A percentile compares a stretch with the other conserved stretches of the same genome.
Conservation (phyloP, 2,797 vertebrate species). For the Pipistrellus kuhlii region DNA sequence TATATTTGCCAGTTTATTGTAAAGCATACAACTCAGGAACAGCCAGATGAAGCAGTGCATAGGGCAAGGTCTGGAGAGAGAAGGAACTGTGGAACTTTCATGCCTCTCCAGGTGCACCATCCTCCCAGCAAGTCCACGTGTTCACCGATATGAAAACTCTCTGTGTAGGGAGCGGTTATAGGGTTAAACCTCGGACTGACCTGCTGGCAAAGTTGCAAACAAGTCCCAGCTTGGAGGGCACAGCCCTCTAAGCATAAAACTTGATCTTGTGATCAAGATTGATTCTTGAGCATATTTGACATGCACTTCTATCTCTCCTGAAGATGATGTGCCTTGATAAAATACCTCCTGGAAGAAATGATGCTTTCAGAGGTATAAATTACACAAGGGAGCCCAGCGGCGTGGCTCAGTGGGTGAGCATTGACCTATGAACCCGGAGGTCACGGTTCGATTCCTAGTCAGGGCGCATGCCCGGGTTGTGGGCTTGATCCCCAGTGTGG, state of each 20-base stretch:
- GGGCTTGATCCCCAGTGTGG: too few species aligned
- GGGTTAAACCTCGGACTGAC: too few species aligned
- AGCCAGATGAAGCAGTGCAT: background rate
- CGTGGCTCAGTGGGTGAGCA: too few species aligned
- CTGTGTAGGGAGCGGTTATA: too few species aligned
- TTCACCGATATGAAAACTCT: background rate
- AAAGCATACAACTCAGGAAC: constrained; percentile 1
- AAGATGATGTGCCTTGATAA: background rate
- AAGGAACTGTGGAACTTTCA: background rate
- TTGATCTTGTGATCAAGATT: background rate
- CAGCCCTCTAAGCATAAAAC: too few species aligned
- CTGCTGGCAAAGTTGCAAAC: too few species aligned
- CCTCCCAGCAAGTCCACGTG: background rate
- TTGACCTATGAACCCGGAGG: too few species aligned
- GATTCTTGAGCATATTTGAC: constrained; percentile 32
- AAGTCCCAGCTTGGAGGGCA: too few species aligned
- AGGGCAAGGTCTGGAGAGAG: background rate
- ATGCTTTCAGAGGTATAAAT: constrained; percentile 9
- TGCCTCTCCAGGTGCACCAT: background rate
- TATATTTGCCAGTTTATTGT: background rate
- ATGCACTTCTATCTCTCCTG: background rate
- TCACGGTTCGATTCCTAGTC: too few species aligned
- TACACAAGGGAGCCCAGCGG: background rate
- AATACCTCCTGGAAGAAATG: constrained; percentile 33
- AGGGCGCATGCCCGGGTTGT: too few species aligned